phyloP scores from a whole-genome alignment of 1,140 invertebrate genomes.

The Laodelphax striatellus region DNA sequence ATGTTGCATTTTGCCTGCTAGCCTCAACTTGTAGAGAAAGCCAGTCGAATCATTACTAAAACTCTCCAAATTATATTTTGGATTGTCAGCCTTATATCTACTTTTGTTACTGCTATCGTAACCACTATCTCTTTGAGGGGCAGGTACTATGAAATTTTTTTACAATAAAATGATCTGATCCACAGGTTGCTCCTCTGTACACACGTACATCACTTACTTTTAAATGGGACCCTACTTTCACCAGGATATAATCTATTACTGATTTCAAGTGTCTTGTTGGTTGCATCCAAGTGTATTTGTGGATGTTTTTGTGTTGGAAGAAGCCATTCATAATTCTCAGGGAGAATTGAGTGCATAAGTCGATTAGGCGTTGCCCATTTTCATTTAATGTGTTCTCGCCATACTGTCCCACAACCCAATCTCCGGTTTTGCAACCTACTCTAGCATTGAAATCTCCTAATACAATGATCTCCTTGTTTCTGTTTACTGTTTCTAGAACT shows the following conservation, averaged over 20 bases:
- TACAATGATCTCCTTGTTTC: not conserved
- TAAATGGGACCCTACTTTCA: not conserved
- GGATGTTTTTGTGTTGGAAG: not conserved
- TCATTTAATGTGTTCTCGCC: not conserved
- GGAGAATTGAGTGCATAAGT: no score
- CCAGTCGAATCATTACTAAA: not conserved
- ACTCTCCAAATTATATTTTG: not conserved
- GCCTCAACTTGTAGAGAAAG: not conserved
- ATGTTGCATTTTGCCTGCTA: not conserved
- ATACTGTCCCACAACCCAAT: not conserved
- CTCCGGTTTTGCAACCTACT: not conserved
- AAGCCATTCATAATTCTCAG: not conserved
- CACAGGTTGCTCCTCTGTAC: not conserved
- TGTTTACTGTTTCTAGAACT: not conserved
- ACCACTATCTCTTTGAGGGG: not conserved
- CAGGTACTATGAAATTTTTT: not conserved
- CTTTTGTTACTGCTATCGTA: not conserved
- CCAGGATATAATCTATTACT: not conserved
- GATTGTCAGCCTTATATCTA: not conserved
- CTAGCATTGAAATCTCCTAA: not conserved
- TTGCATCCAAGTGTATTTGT: not conserved
- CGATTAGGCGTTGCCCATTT: no score
- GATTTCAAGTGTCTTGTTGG: not conserved
- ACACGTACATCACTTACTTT: not conserved
- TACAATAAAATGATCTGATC: not conserved